These are phyloP conservation scores for Leucania comma DNA, from an alignment of 2,888 invertebrate genomes.

Conservation along the genomic window DNA sequence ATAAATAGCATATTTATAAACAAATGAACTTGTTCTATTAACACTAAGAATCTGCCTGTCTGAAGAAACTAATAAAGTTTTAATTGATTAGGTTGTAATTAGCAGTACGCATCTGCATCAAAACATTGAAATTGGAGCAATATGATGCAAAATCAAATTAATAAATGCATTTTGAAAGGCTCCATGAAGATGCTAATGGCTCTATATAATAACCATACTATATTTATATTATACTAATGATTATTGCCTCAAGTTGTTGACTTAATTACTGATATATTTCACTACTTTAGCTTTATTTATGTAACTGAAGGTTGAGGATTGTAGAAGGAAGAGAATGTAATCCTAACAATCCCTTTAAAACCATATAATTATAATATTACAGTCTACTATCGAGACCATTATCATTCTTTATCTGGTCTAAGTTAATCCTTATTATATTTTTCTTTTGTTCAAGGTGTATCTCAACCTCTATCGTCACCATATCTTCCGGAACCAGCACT, in stretches of 20 bases:
- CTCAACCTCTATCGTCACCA: slow-evolving; percentile 87
- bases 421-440: too few species aligned
- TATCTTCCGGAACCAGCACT: slow-evolving; percentile 91
- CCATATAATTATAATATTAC: background rate
- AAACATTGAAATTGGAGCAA: slow-evolving; percentile 20
- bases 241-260: slow-evolving; percentile 28
- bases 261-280: slow-evolving; percentile 36
- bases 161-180: slow-evolving; percentile 35
- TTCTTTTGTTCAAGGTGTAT: slow-evolving; percentile 70
- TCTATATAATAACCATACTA: slow-evolving; percentile 13
- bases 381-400: background rate
- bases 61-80: background rate
- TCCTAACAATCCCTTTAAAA: slow-evolving; percentile 29
- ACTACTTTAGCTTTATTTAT: slow-evolving; percentile 21
- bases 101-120: slow-evolving; percentile 11
- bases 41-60: background rate
- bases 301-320: slow-evolving; percentile 38
- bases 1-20: slow-evolving; percentile 1
- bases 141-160: slow-evolving; percentile 23
- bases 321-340: slow-evolving; percentile 37
- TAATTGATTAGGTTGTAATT: background rate
- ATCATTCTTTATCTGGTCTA: background rate
- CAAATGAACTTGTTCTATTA: background rate
- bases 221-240: slow-evolving; percentile 26
- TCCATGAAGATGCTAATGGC: slow-evolving; percentile 40